phyloP scores from a whole-genome alignment of 1,140 invertebrate genomes.

The Trichonephila clavipes region DNA sequence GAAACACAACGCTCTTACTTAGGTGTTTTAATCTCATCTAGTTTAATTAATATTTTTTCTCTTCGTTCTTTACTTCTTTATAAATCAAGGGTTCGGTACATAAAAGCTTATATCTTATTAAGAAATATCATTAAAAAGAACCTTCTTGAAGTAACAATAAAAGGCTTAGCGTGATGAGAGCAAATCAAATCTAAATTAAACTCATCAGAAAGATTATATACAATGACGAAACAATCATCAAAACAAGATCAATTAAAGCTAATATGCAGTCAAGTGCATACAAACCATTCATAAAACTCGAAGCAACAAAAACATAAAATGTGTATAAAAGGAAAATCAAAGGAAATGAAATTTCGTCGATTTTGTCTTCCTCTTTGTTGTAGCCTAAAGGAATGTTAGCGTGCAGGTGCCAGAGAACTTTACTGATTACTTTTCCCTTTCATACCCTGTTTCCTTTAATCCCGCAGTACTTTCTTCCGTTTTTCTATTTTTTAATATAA shows the following conservation, averaged over 20 bases:
- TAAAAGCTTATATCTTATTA: too few relatives aligned
- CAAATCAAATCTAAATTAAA: not conserved
- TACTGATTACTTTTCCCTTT: slow-evolving; percentile 62
- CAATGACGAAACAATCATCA: not conserved
- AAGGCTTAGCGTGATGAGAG: not conserved
- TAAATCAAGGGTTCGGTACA: too few relatives aligned
- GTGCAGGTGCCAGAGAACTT: slow-evolving; percentile 42
- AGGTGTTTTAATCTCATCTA: too few relatives aligned
- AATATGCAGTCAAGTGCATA: slow-evolving; percentile 36
- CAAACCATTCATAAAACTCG: not conserved
- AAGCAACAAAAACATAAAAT: not conserved
- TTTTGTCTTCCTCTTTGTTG: slow-evolving; percentile 33
- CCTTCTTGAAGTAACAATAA: not conserved
- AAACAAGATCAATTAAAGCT: slow-evolving; percentile 40
- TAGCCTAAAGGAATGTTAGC: slow-evolving; percentile 38
- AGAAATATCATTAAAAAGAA: not conserved
- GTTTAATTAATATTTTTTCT: too few relatives aligned
- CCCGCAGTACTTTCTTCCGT: slow-evolving; percentile 50
- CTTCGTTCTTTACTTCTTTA: too few relatives aligned
- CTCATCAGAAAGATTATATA: not conserved
- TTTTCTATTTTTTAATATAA: slow-evolving; percentile 57
- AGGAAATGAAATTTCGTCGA: slow-evolving; percentile 62
- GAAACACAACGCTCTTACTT: too few relatives aligned
- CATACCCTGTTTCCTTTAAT: slow-evolving; percentile 39
- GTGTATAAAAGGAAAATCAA: slow-evolving; percentile 31